Base-by-base conservation (phyloP, 2,888 invertebrate species). In the Xestoiulus laeticollis region DNA sequence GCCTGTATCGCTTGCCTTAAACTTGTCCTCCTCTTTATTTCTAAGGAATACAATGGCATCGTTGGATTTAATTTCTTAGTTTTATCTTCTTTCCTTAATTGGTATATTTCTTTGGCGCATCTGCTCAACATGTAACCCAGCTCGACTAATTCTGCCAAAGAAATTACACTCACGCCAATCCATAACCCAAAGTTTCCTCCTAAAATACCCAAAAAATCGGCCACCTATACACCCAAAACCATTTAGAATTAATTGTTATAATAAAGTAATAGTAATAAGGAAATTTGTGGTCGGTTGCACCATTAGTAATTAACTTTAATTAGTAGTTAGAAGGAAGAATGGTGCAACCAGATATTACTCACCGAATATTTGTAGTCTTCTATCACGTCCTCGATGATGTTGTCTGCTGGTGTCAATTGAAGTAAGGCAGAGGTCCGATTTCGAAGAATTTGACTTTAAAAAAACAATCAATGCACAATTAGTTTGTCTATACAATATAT, bases 321-420 rank as follows among this genome's bases (percentile, higher is more conserved):
- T n/a, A n/a, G n/a, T n/a, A n/a, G n/a, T n/a, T n/a, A n/a, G n/a
- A 43, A 43, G 6, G 43, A 8, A 43, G 43, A 43, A 43, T 43
- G 43, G 12, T 43, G 43, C 43, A 8, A 43, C 44, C 44, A 14
- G 19, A 83, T 0, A 85, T 85, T 44, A 38, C 85, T 87, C 22
- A 87, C 87, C 22, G 87, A 43, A 44, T 87, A 87, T 83, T 87
- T 87, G n/a, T 30, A 30, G n/a, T 87, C 87, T 43, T 87, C 87
- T 22, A 44, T 78, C 12, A 87, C 82, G 82, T 83, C 87, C 83
- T 87, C 87, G 19, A 87, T 44, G 30, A 83, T 30, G 26, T 44
- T 83, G 26, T 83, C 32, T 22, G 38, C 44, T 1, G 87, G 87
- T 16, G 87, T 26, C 4, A 87, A 26, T 83, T 87, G 87, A 22